Conservation (phyloP, 2,888 invertebrate species). For the Slavum lentiscoides region DNA sequence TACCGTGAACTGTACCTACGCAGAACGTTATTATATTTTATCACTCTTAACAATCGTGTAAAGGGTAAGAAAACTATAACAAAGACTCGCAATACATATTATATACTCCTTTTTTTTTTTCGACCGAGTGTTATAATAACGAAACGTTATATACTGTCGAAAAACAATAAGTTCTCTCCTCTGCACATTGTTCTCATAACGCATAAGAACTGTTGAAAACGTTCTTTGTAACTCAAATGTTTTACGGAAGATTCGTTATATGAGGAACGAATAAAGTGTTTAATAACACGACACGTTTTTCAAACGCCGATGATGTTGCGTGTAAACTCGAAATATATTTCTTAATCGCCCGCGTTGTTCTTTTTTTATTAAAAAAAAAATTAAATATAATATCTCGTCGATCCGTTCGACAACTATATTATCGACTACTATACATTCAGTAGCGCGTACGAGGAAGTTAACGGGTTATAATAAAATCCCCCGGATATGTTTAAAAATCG, state of each 20-base stretch:
- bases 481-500: no score
- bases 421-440: no score
- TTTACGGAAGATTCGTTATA: not conserved
- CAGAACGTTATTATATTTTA: not conserved
- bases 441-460: no score
- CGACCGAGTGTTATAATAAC: constrained; percentile 5
- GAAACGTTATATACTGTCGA: not conserved
- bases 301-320: not conserved
- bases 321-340: no score
- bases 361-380: no score
- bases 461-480: no score
- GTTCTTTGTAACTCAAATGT: not conserved
- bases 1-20: not conserved
- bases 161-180: constrained; percentile 16
- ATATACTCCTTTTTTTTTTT: not conserved
- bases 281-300: not conserved
- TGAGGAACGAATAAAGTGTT: not conserved
- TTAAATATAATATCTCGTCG: no score
- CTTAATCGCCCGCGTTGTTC: no score
- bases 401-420: no score
- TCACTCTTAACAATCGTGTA: not conserved
- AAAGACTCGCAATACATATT: not conserved
- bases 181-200: not conserved
- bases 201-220: not conserved
- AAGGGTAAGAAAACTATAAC: not conserved